Evolutionary conservation across 2,888 invertebrate species (phyloP).

Genomic region (Erebia ligea): DNA sequence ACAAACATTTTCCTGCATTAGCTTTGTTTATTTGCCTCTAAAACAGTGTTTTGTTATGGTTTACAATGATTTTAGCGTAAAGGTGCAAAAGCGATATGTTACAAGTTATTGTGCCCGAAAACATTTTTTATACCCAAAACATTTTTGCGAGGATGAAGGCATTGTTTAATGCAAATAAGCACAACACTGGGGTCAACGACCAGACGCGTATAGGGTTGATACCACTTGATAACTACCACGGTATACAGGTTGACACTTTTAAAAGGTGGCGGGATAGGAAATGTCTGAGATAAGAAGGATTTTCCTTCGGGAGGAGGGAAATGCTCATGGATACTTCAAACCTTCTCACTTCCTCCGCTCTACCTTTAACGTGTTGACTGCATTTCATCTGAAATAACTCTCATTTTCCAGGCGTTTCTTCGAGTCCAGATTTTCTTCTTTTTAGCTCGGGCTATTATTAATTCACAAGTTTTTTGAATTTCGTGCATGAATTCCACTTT

Average conservation of each 20-base stretch:
- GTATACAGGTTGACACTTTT: conserved; percentile 1
- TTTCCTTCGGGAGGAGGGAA: too few species aligned
- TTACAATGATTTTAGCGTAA: neutral
- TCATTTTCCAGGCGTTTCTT: too few species aligned
- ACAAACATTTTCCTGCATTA: neutral
- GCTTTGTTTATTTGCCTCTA: neutral
- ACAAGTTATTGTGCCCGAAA: conserved; percentile 7
- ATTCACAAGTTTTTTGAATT: too few species aligned
- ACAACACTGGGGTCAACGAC: conserved; percentile 35
- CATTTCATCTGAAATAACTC: too few species aligned
- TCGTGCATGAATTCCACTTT: too few species aligned
- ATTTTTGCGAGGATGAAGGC: conserved; percentile 30
- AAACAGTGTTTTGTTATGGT: neutral
- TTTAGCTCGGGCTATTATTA: too few species aligned
- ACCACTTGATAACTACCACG: neutral
- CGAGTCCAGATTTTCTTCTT: too few species aligned
- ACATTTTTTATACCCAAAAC: conserved; percentile 17
- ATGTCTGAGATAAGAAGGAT: too few species aligned
- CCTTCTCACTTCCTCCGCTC: too few species aligned
- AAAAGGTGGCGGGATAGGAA: neutral
- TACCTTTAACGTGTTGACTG: too few species aligned
- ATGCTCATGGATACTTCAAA: too few species aligned
- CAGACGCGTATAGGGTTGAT: conserved; percentile 30
- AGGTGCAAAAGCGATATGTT: neutral
- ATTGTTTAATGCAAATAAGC: conserved; percentile 39